Evolutionary conservation across 2,113 vertebrate genomes (phyloP), one percentile per base, ranked within the genome.

Genomic region (Phoxinus phoxinus): DNA sequence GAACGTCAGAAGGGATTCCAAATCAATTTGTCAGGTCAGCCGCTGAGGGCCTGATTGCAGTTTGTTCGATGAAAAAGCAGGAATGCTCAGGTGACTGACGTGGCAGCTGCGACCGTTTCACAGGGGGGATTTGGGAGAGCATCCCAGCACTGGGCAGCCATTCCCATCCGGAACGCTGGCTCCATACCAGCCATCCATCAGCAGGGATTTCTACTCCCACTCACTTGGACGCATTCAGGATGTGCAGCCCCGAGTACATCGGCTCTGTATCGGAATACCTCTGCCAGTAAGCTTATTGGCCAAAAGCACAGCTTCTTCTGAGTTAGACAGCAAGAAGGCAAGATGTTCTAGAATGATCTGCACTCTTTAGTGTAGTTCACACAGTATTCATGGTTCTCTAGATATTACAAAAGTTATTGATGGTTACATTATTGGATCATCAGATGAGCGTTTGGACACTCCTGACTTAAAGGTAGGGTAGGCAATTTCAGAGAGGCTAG

Each of bases 21-120:
- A 91, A 93, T 94, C 91, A 92, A 94, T 95, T 95, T 92, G 92
- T 93, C 91, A 93, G 88, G 87, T 93, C 87, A 51, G 83, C 87
- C 79, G 46, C 67, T 90, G 90, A 86, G 72, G 88, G 93, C 84
- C 92, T 87, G 91, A 78, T 93, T 90, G 90, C 90, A 90, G 89
- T 85, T 65, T 84, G 87, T 91, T 92, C 84, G 88, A 91, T 94
- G 91, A 90, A 93, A 93, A 90, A 88, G 32, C n/a, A 11, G 63
- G 81, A 74, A 84, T 89, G 88, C 81, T 92, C 91, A 91, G 89
- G 91, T 93, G 93, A 94, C 90, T 94, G 92, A 94, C 92, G 89
- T 84, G 89, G 89, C 93, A 93, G 93, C 92, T 93, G 93, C 89
- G 92, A 90, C 87, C 82, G 90, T 91, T 91, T 90, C 91, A 92